Evolutionary conservation across 2,888 invertebrate species (phyloP), one percentile per base, ranked within the genome.

Genomic region (Pammene aurita): DNA sequence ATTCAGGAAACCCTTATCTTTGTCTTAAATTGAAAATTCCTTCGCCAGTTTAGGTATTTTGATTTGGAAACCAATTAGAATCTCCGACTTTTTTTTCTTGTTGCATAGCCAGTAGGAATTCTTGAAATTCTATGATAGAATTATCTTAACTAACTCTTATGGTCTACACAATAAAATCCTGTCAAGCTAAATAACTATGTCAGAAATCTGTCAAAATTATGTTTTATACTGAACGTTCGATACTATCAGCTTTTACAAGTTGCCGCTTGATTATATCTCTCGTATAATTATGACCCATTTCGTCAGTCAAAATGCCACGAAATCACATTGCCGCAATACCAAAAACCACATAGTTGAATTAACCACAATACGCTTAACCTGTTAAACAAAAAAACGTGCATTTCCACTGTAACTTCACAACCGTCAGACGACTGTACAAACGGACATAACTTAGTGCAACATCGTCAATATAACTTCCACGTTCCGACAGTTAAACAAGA

Each of bases 21-120:
- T 38, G 46, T 41, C 64, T 60, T 55, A 65, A 69, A 69, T 69
- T 69, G 69, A 55, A 69, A 65, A 69, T 69, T 69, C 69, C 54
- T 64, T 52, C 16, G 41, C 55, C 50, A 16, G 55, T 60, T 48
- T 60, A 60, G 65, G 54, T 60, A 65, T 60, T 69, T 60, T 65
- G 58, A 55, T 57, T 54, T 60, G 54, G 13, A 26, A 46, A 60
- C 52, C 63, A 67, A 66, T 69, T 68, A 60, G 38, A 65, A 38
- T 63, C 34, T n/a, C 54, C 38, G 44, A 48, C 16, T 65, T 55
- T 54, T 18, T 44, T 50, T 42, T 67, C n/a, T 35, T 11, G 18
- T 52, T 58, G 62, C 57, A 57, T 58, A 44, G 26, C 35, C 14
- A 56, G 26, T 46, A 35, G 6, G 18, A 48, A 60, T 35, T 60